A percentile compares a stretch with the other conserved stretches of the same genome.
Conservation (phyloP, 2,888 invertebrate species). For the Mamestra brassicae region DNA sequence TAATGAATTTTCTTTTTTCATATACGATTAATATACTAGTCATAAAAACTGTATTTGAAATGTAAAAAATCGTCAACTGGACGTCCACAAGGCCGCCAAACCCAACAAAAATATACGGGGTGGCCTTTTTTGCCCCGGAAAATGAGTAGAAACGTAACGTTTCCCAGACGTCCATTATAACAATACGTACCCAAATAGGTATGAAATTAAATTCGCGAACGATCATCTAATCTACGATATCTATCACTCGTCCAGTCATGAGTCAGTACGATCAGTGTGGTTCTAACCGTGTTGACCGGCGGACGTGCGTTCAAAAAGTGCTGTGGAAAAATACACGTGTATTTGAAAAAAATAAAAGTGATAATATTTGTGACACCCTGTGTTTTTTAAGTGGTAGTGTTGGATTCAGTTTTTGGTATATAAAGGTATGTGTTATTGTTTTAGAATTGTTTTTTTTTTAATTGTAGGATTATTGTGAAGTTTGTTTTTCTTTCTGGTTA, state of each 20-base stretch:
- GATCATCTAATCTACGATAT: conserved; percentile 44
- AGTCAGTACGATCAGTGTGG: conserved; percentile 53
- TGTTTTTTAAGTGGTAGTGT: conserved; percentile 46
- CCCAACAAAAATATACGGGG: background rate
- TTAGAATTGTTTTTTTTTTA: background rate
- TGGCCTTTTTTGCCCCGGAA: background rate
- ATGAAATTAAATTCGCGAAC: conserved; percentile 47
- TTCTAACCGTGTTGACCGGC: conserved; percentile 55
- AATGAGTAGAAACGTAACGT: background rate
- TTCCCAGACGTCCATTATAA: background rate
- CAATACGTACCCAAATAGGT: conserved; percentile 17
- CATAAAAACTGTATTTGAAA: background rate
- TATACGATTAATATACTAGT: background rate
- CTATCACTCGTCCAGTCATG: background rate
- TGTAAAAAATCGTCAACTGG: background rate
- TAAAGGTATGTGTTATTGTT: conserved; percentile 37
- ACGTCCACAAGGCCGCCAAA: background rate
- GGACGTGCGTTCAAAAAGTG: conserved; percentile 47
- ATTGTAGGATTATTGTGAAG: background rate
- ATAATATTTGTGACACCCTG: conserved; percentile 54
- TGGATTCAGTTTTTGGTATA: conserved; percentile 45
- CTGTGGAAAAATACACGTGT: conserved; percentile 32
- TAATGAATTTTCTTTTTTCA: too few species aligned
- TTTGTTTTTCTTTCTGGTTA: background rate
- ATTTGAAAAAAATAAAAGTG: conserved; percentile 18